Conservation (phyloP, 2,888 invertebrate genomes). For the Sinohyriopsis cumingii region DNA sequence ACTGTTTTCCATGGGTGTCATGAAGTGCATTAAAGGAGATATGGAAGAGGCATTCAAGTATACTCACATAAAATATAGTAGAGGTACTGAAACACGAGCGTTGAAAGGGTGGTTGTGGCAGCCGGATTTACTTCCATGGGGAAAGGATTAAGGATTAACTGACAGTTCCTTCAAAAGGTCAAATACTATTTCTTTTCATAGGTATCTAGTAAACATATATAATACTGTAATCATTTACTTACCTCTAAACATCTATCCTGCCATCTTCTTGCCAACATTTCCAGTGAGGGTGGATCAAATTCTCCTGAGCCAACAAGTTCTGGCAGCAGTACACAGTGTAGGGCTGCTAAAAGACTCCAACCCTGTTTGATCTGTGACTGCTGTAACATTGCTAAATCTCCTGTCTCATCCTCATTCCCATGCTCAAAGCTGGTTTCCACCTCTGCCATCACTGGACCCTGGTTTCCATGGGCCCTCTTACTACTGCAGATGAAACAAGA, state of each 20-base stretch:
- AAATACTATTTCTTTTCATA: neutral
- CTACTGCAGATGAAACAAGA: conserved; percentile 8
- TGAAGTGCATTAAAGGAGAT: too few species aligned
- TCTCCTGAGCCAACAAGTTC: conserved; percentile 87
- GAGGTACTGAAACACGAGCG: too few species aligned
- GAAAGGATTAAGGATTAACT: neutral
- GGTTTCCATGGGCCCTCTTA: conserved; percentile 23
- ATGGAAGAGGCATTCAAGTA: too few species aligned
- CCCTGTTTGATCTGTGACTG: conserved; percentile 96
- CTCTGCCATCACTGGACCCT: conserved; percentile 39
- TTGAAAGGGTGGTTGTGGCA: neutral
- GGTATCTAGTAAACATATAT: neutral
- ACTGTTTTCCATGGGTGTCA: too few species aligned
- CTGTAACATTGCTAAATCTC: conserved; percentile 41
- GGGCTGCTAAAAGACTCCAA: conserved; percentile 95
- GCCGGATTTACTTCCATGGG: neutral
- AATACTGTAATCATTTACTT: conserved; percentile 1
- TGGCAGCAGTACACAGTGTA: conserved; percentile 95
- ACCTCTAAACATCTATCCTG: conserved; percentile 99
- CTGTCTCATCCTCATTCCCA: conserved; percentile 47
- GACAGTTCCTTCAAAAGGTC: neutral
- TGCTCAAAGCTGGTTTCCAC: conserved; percentile 31
- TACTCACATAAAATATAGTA: too few species aligned
- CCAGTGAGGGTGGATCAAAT: conserved; percentile 94
- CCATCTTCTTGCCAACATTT: conserved; percentile 98